Evolutionary conservation across 1,140 invertebrate genomes (phyloP).

Genomic region (Drosophila bocqueti): DNA sequence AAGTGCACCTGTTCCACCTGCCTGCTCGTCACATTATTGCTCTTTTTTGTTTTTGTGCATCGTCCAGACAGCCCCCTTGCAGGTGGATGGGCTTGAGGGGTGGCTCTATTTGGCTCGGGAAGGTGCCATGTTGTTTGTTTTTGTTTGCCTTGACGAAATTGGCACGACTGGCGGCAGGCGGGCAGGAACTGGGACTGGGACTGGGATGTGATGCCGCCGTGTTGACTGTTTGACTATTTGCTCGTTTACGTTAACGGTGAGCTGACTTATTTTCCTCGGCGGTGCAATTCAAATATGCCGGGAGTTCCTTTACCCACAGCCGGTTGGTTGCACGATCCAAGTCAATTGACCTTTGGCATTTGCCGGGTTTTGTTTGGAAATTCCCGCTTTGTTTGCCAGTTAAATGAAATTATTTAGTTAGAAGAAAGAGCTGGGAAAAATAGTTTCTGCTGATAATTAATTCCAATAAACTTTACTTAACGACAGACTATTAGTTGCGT

Average conservation of each 20-base stretch:
- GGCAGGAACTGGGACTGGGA: neutral
- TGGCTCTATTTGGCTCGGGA: constrained; percentile 21
- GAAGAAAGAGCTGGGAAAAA: neutral
- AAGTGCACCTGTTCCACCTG: constrained; percentile 6
- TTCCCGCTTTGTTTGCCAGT: constrained; percentile 13
- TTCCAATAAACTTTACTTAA: neutral
- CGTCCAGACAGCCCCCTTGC: constrained; percentile 26
- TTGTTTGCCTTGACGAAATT: constrained; percentile 77
- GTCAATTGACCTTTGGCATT: constrained; percentile 35
- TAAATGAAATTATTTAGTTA: constrained; percentile 1
- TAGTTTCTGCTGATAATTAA: neutral
- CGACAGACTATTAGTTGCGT: too few relatives aligned
- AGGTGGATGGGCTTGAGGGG: neutral
- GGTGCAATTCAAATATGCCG: constrained; percentile 69
- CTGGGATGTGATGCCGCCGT: constrained; percentile 37
- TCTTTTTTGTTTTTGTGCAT: constrained; percentile 59
- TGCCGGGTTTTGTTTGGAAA: neutral
- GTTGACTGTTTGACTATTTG: constrained; percentile 81
- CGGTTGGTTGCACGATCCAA: constrained; percentile 21
- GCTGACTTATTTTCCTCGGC: constrained; percentile 70
- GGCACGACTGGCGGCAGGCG: constrained; percentile 45
- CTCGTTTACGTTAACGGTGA: constrained; percentile 60
- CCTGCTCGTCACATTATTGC: constrained; percentile 17
- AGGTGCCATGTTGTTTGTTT: constrained; percentile 60
- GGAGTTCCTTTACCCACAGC: constrained; percentile 59